Conservation (phyloP, 92 coral and sea anemone genomes). For the Phymanthus crucifer region DNA sequence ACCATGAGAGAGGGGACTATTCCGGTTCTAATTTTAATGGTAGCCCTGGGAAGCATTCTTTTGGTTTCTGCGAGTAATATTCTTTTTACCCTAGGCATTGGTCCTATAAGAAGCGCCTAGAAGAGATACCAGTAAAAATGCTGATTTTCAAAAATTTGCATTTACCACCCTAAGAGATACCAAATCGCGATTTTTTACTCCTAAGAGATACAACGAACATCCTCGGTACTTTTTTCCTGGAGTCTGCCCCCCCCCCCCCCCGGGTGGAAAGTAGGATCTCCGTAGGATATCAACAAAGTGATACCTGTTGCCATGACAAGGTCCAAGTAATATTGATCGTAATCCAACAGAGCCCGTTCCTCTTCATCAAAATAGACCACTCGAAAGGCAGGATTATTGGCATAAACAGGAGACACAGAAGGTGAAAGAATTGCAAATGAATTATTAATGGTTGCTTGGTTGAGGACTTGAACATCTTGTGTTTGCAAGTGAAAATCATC, state of each 20-base stretch:
- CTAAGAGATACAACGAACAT: too few relatives aligned
- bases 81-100: too few relatives aligned
- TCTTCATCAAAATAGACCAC: slow-evolving; percentile 67
- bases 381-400: slow-evolving; percentile 87
- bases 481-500: slow-evolving; percentile 84
- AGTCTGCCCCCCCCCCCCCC: too few relatives aligned
- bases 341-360: slow-evolving; percentile 65
- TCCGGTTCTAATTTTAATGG: slow-evolving; percentile 75
- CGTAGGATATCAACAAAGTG: too few relatives aligned
- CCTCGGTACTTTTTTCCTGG: too few relatives aligned
- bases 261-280: too few relatives aligned
- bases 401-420: slow-evolving; percentile 73
- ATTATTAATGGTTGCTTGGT: slow-evolving; percentile 17
- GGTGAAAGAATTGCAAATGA: slow-evolving; percentile 74
- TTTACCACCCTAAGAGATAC: too few relatives aligned
- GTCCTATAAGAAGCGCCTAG: too few relatives aligned
- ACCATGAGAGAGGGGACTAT: slow-evolving; percentile 28
- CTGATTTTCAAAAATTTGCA: too few relatives aligned
- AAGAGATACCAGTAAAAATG: too few relatives aligned
- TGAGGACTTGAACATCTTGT: slow-evolving; percentile 13
- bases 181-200: too few relatives aligned
- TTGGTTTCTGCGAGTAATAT: slow-evolving; percentile 79
- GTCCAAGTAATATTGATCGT: slow-evolving; percentile 83
- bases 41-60: slow-evolving; percentile 68
- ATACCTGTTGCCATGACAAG: slow-evolving; percentile 94